Evolutionary conservation across 1,140 invertebrate species (phyloP), one percentile per base, ranked within the genome.

Genomic region (Microplitis mediator): DNA sequence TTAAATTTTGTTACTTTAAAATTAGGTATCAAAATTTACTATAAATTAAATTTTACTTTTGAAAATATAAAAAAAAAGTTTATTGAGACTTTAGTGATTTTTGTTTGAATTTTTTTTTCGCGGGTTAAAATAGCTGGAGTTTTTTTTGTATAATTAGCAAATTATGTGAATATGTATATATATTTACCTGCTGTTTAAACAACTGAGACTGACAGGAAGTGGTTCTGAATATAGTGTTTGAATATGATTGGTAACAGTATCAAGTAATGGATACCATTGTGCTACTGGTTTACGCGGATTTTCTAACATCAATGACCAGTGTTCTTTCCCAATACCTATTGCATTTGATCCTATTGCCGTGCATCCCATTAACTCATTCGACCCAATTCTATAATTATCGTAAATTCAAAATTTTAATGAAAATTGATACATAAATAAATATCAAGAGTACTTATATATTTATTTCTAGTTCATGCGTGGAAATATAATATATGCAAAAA

Each of bases 221-320:
- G 88, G 87, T 50, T 90, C 88, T 31, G 88, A 88, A 6, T 82
- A 82, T 1, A 88, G 84, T 4, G 86, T 75, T 13, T 89, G 88
- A 51, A 91, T 87, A 71, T 90, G 89, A 3, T 89, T 88, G 45
- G 92, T 87, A 63, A 91, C 84, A 69, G 90, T 90, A 81, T 94
- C 93, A 82, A 91, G 89, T 54, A 96, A 87, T 0, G 92, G 89
- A 80, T 96, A 95, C 94, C 95, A 95, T 82, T 96, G 94, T 3
- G 95, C 93, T 1, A 95, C 92, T 0, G 94, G 94, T 82, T 93
- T 93, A 14, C 95, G 88, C 4, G 94, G 92, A 85, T 92, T 95
- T 80, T 95, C 93, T 79, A 95, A 79, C 94, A 96, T 96, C 84
- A 95, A 93, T 66, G 93, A 88, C 95, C 95, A 97, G 81, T 97